These are phyloP conservation scores for Zosterops lateralis DNA, from an alignment of 2,113 vertebrate genomes.

Conservation along the genomic window DNA sequence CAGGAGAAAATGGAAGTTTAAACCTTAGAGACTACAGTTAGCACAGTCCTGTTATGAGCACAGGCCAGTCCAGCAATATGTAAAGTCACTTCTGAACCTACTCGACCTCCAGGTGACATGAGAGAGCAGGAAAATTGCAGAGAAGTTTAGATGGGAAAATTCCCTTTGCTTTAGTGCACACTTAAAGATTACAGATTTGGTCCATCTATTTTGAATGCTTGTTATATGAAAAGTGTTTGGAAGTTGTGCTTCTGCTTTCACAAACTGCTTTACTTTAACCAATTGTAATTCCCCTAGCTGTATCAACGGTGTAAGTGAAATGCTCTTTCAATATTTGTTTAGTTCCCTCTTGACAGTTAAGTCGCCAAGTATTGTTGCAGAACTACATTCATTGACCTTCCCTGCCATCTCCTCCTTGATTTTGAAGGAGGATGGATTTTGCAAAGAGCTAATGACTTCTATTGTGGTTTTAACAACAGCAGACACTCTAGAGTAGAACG, in stretches of 20 bases:
- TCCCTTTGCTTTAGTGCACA: background rate
- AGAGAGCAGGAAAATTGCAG: background rate
- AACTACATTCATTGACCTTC: background rate
- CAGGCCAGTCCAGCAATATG: background rate
- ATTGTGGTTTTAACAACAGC: background rate
- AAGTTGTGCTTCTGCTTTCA: background rate
- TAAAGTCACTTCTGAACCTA: background rate
- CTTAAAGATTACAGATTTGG: background rate
- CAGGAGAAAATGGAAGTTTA: background rate
- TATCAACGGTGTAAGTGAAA: background rate
- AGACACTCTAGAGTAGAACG: background rate
- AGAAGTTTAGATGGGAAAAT: background rate
- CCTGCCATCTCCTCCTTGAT: background rate
- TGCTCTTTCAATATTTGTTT: background rate
- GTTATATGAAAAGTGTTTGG: background rate
- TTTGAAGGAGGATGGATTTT: background rate
- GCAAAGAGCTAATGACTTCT: background rate
- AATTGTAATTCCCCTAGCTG: background rate
- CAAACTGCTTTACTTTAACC: background rate
- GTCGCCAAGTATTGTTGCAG: background rate
- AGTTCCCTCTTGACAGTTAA: background rate
- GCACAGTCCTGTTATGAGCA: accelerated
- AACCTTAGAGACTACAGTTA: background rate
- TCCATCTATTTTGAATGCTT: background rate
- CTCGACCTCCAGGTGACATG: background rate